These are phyloP conservation scores for Sepioteuthis lessoniana DNA, from an alignment of 2,888 invertebrate genomes.

Conservation along the genomic window DNA sequence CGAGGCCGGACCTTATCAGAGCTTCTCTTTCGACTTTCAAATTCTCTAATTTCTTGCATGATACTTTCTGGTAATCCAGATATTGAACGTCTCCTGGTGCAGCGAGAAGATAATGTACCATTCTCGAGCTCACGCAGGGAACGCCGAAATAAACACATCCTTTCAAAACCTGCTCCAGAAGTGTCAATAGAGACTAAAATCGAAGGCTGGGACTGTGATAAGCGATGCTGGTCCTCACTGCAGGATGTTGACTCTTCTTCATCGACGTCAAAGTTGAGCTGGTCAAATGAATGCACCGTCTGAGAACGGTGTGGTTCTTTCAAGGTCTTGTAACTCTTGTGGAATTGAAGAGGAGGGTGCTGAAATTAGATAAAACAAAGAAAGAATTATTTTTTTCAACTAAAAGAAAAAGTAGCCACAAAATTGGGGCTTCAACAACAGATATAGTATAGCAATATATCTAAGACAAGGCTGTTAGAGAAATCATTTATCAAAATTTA, in stretches of 20 bases:
- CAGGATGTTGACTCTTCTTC: conserved; percentile 54
- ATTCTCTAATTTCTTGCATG: conserved; percentile 65
- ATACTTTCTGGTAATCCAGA: conserved; percentile 69
- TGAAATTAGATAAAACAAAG: conserved; percentile 50
- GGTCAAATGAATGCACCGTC: conserved; percentile 63
- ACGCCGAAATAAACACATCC: conserved; percentile 89
- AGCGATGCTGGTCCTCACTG: conserved; percentile 50
- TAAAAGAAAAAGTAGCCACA: background rate
- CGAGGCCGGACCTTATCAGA: conserved; percentile 52
- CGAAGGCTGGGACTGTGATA: conserved; percentile 78
- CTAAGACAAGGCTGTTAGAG: too few species aligned
- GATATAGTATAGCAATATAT: too few species aligned
- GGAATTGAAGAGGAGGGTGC: conserved; percentile 59
- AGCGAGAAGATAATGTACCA: conserved; percentile 54
- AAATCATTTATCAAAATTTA: too few species aligned
- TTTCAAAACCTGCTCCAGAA: conserved; percentile 89
- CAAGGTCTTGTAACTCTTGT: conserved; percentile 65
- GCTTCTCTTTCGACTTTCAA: conserved; percentile 60
- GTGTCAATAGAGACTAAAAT: conserved; percentile 92
- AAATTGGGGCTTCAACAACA: background rate
- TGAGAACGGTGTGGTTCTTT: conserved; percentile 60
- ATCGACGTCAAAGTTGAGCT: conserved; percentile 54
- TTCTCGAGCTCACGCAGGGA: conserved; percentile 78
- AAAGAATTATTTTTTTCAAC: background rate
- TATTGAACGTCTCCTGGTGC: conserved; percentile 64